These are phyloP conservation scores for Brienomyrus brachyistius DNA, from an alignment of 2,113 vertebrate genomes.

Conservation along the genomic window DNA sequence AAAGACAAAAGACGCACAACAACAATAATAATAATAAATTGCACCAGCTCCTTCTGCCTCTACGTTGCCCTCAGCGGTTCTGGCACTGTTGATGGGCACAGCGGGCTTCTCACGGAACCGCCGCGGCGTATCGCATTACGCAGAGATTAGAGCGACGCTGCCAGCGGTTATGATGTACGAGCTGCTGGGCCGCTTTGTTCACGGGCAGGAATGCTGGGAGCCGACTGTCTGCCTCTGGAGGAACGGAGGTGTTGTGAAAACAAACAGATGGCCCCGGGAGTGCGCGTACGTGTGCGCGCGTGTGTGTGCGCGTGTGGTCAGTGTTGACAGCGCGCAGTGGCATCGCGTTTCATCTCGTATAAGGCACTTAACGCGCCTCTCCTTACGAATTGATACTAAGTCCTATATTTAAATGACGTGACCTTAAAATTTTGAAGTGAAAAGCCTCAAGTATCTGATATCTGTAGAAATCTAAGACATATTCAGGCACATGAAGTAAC, in stretches of 20 bases:
- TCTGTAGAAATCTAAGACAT: not conserved
- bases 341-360: not conserved
- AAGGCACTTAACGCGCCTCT: not conserved
- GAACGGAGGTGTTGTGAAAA: slow-evolving; percentile 17
- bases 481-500: not conserved
- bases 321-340: not conserved
- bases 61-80: not conserved
- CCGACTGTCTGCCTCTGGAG: not conserved
- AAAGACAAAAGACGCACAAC: not conserved
- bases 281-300: not conserved
- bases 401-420: not conserved
- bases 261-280: slow-evolving; percentile 13
- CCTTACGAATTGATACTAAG: not conserved
- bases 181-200: slow-evolving; percentile 3
- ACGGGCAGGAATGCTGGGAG: not conserved
- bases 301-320: not conserved
- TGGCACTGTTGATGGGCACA: not conserved
- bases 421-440: not conserved
- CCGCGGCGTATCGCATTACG: not conserved
- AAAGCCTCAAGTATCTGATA: not conserved
- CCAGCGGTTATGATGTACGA: not conserved
- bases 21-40: not conserved
- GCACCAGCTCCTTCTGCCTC: not conserved
- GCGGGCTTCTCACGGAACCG: not conserved
- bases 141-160: not conserved